Conservation (phyloP, 2,113 vertebrate species). For the Mustelus asterias region DNA sequence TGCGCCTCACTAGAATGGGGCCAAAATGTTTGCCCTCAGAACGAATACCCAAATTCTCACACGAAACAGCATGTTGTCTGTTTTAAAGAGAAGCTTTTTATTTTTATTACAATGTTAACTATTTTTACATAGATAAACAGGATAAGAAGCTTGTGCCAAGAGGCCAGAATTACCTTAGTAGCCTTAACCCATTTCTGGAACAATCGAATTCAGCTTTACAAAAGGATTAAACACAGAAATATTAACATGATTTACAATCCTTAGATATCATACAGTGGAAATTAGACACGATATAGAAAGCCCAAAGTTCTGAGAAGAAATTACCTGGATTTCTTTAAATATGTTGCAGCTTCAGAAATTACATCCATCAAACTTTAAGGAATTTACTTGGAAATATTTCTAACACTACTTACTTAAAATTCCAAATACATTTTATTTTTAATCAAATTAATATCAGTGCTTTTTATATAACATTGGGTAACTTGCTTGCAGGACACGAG, state of each 20-base stretch:
- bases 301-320: constrained; percentile 6
- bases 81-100: constrained; percentile 17
- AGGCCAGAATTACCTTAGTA: constrained; percentile 14
- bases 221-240: constrained; percentile 35
- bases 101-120: constrained; percentile 34
- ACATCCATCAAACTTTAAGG: background rate
- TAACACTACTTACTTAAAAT: background rate
- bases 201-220: constrained; percentile 29
- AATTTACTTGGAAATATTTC: constrained; percentile 32
- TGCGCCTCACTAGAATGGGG: background rate
- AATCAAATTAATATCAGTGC: constrained; percentile 30
- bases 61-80: background rate
- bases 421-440: background rate
- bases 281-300: constrained; percentile 33
- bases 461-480: background rate
- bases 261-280: constrained; percentile 33
- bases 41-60: background rate
- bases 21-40: background rate
- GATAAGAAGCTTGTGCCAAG: constrained; percentile 28
- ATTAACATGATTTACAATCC: constrained; percentile 37
- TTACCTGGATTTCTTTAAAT: constrained; percentile 21
- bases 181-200: constrained; percentile 24
- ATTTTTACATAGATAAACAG: constrained; percentile 32
- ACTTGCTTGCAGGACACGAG: background rate
- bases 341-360: constrained; percentile 21